These are phyloP conservation scores for Coregonus clupeaformis DNA, from an alignment of 2,113 vertebrate species.

Conservation along the genomic window DNA sequence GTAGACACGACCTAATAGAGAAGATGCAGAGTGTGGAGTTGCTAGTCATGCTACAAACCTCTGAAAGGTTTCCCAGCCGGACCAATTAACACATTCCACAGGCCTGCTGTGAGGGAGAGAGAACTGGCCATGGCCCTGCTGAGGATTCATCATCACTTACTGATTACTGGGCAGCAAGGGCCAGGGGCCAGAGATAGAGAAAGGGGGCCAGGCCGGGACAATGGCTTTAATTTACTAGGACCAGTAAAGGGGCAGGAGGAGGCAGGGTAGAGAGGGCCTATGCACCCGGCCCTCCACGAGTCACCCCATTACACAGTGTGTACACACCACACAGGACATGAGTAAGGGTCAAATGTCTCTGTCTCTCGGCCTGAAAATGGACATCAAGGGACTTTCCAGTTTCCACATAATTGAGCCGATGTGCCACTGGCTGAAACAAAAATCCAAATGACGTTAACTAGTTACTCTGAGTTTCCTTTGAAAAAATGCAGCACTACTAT, in stretches of 20 bases:
- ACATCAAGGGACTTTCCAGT: not conserved
- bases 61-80: not conserved
- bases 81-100: constrained; percentile 60
- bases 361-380: not conserved
- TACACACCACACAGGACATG: not conserved
- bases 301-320: not conserved
- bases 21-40: too few relatives aligned
- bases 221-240: not conserved
- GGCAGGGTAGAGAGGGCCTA: not conserved
- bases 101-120: not conserved
- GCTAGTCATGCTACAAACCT: not conserved
- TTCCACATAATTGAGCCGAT: not conserved
- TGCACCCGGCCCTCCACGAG: not conserved
- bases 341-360: too few relatives aligned
- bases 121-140: not conserved
- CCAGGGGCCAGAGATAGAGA: not conserved
- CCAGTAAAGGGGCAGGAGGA: not conserved
- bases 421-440: not conserved
- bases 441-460: not conserved
- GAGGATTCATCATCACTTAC: not conserved
- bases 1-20: too few relatives aligned
- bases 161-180: not conserved
- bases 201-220: not conserved
- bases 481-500: not conserved
- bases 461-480: not conserved